These are phyloP conservation scores for Myiagra hebetior DNA, from an alignment of 2,113 vertebrate species.

Conservation along the genomic window DNA sequence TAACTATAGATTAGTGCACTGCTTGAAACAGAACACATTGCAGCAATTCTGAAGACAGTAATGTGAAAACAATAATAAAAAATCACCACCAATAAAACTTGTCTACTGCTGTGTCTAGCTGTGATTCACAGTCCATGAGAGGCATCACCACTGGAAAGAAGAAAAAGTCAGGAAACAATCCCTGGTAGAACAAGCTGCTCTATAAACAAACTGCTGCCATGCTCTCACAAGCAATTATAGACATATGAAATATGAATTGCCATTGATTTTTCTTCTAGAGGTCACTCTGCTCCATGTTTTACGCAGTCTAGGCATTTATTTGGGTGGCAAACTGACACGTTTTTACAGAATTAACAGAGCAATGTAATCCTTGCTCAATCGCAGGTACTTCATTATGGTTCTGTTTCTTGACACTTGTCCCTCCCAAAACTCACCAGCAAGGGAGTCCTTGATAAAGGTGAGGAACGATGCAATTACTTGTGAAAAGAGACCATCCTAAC, in stretches of 20 bases:
- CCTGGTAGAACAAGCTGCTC: constrained; percentile 24
- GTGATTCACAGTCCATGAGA: constrained; percentile 46
- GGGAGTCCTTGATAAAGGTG: constrained; percentile 60
- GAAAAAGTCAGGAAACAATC: constrained; percentile 63
- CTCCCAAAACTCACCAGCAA: constrained; percentile 68
- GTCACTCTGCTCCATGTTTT: constrained; percentile 77
- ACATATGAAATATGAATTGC: constrained; percentile 88
- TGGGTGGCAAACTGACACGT: constrained; percentile 77
- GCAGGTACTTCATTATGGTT: constrained; percentile 72
- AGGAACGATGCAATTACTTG: constrained; percentile 69
- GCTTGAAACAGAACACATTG: not conserved
- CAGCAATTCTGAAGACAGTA: constrained; percentile 26
- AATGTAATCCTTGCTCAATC: constrained; percentile 70
- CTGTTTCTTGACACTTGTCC: constrained; percentile 70
- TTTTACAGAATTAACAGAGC: constrained; percentile 71
- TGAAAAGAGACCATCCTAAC: constrained; percentile 46
- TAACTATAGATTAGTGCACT: not conserved
- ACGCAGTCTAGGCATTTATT: constrained; percentile 82
- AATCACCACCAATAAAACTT: constrained; percentile 7
- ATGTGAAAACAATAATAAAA: constrained; percentile 28
- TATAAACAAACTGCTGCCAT: constrained; percentile 70
- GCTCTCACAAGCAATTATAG: constrained; percentile 84
- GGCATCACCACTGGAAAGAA: constrained; percentile 2
- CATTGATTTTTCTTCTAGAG: constrained; percentile 84
- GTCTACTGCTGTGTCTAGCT: constrained; percentile 13